Evolutionary conservation across 1,140 invertebrate species (phyloP).

Genomic region (Monomorium pharaonis): DNA sequence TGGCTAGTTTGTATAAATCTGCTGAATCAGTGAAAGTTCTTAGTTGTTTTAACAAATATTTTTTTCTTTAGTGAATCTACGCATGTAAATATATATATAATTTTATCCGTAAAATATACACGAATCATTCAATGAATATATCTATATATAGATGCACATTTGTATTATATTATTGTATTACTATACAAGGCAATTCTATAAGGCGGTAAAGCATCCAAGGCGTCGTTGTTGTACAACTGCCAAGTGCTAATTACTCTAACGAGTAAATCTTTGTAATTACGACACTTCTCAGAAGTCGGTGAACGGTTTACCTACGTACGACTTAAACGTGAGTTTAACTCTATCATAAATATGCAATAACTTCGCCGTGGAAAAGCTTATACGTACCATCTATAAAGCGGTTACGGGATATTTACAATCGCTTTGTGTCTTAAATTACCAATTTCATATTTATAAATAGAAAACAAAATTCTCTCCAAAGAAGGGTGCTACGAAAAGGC

Average conservation of each 20-base stretch:
- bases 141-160: slow-evolving; percentile 35
- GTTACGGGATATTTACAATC: slow-evolving; percentile 24
- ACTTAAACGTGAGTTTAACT: slow-evolving; percentile 27
- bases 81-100: slow-evolving; percentile 27
- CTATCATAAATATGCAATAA: slow-evolving; percentile 42
- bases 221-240: slow-evolving; percentile 22
- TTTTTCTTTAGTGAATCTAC: background rate
- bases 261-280: slow-evolving; percentile 5
- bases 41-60: too few species aligned
- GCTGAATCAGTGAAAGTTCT: too few species aligned
- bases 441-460: slow-evolving; percentile 31
- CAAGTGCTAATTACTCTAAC: background rate
- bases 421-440: background rate
- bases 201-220: slow-evolving; percentile 21
- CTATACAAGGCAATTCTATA: slow-evolving; percentile 47
- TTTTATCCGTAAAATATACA: slow-evolving; percentile 16
- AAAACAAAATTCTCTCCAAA: background rate
- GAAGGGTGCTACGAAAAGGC: too few species aligned
- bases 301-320: background rate
- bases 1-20: too few species aligned
- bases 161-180: slow-evolving; percentile 19
- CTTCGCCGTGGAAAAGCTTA: background rate
- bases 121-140: background rate
- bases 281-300: background rate
- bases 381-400: slow-evolving; percentile 25